Evolutionary conservation across 2,888 invertebrate species (phyloP).

Genomic region (Ametastegia equiseti): DNA sequence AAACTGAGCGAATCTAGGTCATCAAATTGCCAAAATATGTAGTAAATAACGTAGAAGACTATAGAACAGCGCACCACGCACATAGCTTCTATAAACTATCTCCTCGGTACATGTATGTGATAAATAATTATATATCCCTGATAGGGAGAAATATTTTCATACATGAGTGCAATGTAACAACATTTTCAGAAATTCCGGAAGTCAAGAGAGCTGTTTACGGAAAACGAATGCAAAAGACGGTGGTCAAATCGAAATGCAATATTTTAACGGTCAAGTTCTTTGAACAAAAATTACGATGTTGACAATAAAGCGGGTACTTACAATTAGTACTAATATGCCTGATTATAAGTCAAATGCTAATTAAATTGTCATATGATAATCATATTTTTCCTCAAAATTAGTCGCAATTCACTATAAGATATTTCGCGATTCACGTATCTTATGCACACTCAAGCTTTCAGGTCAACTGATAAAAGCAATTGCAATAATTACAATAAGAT

Average conservation of each 20-base stretch:
- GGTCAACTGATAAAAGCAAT: no score
- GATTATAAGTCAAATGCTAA: neutral
- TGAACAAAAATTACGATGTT: neutral
- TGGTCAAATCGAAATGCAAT: neutral
- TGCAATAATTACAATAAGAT: no score
- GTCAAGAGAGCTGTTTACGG: neutral
- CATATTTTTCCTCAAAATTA: no score
- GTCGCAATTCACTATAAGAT: no score
- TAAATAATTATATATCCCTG: neutral
- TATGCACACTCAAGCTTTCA: no score
- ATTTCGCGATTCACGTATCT: no score
- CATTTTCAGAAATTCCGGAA: neutral
- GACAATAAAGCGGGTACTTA: no score
- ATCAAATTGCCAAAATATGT: constrained; percentile 17
- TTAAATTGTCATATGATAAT: no score
- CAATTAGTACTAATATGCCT: no score
- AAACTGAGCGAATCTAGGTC: constrained; percentile 33
- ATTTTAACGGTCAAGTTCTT: neutral
- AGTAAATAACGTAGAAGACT: neutral
- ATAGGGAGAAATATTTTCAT: neutral
- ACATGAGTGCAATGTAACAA: neutral
- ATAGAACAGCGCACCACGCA: no score
- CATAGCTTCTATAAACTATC: neutral
- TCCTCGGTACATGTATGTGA: neutral
- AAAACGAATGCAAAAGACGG: neutral